A percentile compares a stretch with the other conserved stretches of the same genome.
These are phyloP conservation scores for Epistrophe grossulariae DNA, from an alignment of 2,888 invertebrate species.

Conservation along the genomic window DNA sequence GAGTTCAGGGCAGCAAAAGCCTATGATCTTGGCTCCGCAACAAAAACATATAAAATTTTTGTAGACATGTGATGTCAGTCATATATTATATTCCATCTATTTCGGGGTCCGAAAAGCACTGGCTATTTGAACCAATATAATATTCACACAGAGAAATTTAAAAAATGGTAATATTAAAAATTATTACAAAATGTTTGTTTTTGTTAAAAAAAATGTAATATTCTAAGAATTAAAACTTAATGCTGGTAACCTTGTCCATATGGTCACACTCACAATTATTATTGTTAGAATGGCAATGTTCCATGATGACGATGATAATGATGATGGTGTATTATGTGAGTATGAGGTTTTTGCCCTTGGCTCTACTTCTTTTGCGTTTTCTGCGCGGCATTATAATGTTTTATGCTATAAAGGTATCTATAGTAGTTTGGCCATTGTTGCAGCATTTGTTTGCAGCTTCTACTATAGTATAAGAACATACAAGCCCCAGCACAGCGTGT, in stretches of 20 bases:
- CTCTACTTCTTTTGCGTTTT: constrained; percentile 72
- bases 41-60: too few relatives aligned
- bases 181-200: too few relatives aligned
- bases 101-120: too few relatives aligned
- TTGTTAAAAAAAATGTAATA: too few relatives aligned
- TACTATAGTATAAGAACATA: background rate
- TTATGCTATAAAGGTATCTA: too few relatives aligned
- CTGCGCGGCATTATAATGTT: constrained; percentile 33
- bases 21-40: too few relatives aligned
- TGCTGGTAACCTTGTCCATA: background rate
- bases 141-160: too few relatives aligned
- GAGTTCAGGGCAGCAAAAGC: too few relatives aligned
- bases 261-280: background rate
- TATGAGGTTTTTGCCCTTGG: constrained; percentile 78
- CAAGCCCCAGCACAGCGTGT: background rate
- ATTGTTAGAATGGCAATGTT: constrained; percentile 3
- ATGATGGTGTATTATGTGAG: constrained; percentile 50
- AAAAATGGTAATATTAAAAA: too few relatives aligned
- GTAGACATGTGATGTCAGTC: too few relatives aligned
- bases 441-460: background rate
- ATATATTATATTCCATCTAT: too few relatives aligned
- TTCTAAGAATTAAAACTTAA: background rate
- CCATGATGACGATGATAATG: constrained; percentile 26
- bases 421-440: constrained; percentile 23
- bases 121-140: too few relatives aligned